Conservation (phyloP, 2,797 vertebrate genomes). For the Enoplosus armatus region DNA sequence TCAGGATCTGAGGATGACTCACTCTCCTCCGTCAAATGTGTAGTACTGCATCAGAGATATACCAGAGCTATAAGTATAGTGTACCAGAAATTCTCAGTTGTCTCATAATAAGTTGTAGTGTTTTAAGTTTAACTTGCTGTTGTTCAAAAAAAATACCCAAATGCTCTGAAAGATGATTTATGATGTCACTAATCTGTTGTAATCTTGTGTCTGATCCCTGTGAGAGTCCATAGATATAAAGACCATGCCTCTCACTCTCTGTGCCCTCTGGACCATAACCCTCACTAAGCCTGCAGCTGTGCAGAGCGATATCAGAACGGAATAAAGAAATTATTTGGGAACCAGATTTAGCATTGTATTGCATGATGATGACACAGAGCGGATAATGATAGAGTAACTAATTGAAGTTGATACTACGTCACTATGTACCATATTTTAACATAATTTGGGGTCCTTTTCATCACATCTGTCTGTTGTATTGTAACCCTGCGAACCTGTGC, state of each 20-base stretch:
- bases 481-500: background rate
- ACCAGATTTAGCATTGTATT: background rate
- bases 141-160: constrained; percentile 11
- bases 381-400: constrained; percentile 10
- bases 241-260: constrained; percentile 32
- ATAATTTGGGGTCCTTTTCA: background rate
- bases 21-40: background rate
- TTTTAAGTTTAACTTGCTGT: background rate
- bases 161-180: constrained; percentile 25
- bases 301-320: constrained; percentile 21
- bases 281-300: constrained; percentile 33
- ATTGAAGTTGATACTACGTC: background rate
- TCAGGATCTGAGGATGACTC: background rate
- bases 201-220: constrained; percentile 51
- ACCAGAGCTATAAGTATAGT: background rate
- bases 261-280: constrained; percentile 9
- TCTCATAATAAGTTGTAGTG: background rate
- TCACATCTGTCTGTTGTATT: background rate
- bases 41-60: background rate
- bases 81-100: background rate
- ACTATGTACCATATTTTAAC: background rate
- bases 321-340: constrained; percentile 28
- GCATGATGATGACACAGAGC: background rate
- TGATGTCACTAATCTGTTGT: constrained; percentile 58
- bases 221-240: constrained; percentile 52